phyloP scores from a whole-genome alignment of 2,797 vertebrate genomes.

The Rhincodon typus region DNA sequence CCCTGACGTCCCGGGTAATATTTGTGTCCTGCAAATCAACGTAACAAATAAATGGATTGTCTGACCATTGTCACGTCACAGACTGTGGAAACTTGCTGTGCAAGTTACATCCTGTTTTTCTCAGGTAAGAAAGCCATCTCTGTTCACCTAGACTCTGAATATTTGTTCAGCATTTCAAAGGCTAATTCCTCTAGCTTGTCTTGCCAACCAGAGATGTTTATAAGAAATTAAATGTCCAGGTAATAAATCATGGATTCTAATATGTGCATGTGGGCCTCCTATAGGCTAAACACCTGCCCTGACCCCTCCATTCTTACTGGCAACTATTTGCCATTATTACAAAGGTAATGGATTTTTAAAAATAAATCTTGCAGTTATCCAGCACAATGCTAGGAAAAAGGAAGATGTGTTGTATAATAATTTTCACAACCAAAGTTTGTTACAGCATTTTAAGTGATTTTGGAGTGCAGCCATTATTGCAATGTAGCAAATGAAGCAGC shows the following conservation, averaged over 20 bases:
- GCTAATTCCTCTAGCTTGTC: too few species aligned
- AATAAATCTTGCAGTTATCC: background rate
- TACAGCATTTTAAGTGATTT: background rate
- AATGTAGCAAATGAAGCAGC: background rate
- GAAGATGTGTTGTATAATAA: too few species aligned
- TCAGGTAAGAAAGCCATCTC: background rate
- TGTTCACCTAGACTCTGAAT: background rate
- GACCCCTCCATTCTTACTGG: background rate
- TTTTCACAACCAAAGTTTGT: background rate
- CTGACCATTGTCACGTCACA: background rate
- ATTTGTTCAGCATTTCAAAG: too few species aligned
- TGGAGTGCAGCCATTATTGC: background rate
- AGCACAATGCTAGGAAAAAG: background rate
- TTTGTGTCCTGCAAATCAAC: background rate
- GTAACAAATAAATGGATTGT: background rate
- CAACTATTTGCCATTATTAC: background rate
- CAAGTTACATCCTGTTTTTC: background rate
- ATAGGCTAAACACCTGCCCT: too few species aligned
- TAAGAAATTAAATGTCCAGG: too few species aligned
- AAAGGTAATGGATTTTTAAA: background rate
- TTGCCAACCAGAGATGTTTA: too few species aligned
- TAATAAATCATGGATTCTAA: too few species aligned
- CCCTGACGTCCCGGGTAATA: background rate
- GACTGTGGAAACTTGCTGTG: background rate
- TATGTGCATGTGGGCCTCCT: too few species aligned